Evolutionary conservation across 2,888 invertebrate species (phyloP).

Genomic region (Microplitis manilae): DNA sequence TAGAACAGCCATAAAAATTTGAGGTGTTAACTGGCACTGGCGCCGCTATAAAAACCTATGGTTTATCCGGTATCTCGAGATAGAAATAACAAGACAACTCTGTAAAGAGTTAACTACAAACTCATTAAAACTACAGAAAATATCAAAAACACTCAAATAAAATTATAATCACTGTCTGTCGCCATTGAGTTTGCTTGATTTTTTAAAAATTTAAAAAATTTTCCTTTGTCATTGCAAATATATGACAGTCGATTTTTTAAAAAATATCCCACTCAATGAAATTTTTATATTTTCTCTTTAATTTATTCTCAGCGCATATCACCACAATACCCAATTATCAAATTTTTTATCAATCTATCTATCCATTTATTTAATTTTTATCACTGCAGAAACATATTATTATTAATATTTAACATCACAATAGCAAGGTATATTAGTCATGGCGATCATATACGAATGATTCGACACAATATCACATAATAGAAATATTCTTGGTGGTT

Average conservation of each 20-base stretch:
- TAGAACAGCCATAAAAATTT: constrained; percentile 23
- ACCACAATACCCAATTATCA: neutral
- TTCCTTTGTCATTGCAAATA: neutral
- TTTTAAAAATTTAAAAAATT: neutral
- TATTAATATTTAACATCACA: neutral
- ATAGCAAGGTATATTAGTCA: neutral
- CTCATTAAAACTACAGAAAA: constrained; percentile 53
- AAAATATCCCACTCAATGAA: neutral
- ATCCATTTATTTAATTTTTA: neutral
- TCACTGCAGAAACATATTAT: neutral
- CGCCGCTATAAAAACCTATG: constrained; percentile 58
- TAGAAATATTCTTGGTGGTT: neutral
- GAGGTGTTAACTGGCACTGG: constrained; percentile 57
- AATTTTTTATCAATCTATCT: neutral
- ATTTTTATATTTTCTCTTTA: neutral
- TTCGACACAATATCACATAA: neutral
- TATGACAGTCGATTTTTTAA: neutral
- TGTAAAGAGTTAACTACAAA: constrained; percentile 47
- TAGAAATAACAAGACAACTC: constrained; percentile 18
- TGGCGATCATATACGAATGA: constrained; percentile 25
- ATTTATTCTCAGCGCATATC: neutral
- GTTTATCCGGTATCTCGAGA: constrained; percentile 50
- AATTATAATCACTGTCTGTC: constrained; percentile 50
- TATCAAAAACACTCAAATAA: constrained; percentile 47
- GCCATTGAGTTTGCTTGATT: constrained; percentile 4